Conservation (phyloP, 1,140 invertebrate species). For the Penaeus japonicus region DNA sequence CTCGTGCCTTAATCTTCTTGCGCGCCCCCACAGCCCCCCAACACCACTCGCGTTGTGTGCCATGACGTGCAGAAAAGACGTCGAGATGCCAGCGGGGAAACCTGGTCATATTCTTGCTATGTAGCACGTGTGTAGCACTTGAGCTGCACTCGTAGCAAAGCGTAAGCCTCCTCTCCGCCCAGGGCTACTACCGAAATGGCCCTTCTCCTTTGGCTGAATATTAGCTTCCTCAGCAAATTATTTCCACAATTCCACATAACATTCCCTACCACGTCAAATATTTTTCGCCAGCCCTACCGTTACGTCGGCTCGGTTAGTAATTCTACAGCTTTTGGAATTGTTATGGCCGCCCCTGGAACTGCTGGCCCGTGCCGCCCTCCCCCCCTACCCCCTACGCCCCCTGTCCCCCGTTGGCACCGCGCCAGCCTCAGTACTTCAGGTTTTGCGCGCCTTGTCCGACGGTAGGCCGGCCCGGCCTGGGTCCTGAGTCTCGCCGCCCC, state of each 20-base stretch:
- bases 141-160: background rate
- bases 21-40: background rate
- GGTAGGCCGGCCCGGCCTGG: slow-evolving; percentile 9
- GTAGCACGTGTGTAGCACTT: background rate
- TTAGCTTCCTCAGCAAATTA: slow-evolving; percentile 50
- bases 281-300: slow-evolving; percentile 38
- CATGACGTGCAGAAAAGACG: no score
- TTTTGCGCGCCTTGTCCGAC: no score
- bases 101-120: no score
- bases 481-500: background rate
- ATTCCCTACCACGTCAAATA: slow-evolving; percentile 49
- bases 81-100: no score
- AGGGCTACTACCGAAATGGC: background rate
- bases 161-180: background rate
- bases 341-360: slow-evolving; percentile 36
- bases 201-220: slow-evolving; percentile 20
- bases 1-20: background rate
- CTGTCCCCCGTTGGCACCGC: no score
- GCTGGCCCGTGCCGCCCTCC: slow-evolving; percentile 7
- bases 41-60: background rate
- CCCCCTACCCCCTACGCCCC: background rate
- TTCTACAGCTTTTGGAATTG: slow-evolving; percentile 53
- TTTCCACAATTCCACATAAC: slow-evolving; percentile 46
- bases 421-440: no score
- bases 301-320: slow-evolving; percentile 49